Percentiles rank a stretch among this genome's conserved stretches.
Evolutionary conservation across 2,797 vertebrate genomes (phyloP).

Genomic region (Chelonia mydas): DNA sequence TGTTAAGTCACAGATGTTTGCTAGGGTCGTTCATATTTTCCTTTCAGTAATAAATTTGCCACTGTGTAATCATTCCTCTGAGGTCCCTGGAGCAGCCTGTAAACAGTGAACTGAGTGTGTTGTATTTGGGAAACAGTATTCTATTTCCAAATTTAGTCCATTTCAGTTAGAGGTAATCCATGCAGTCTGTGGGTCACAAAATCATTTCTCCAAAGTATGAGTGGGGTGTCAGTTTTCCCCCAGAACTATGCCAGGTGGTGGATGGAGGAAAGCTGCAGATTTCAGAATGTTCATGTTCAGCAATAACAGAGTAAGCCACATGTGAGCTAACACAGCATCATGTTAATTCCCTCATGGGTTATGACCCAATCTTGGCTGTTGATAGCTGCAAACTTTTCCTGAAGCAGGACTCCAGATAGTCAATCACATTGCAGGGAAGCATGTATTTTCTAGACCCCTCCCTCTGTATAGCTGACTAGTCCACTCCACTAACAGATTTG

Average conservation of each 20-base stretch:
- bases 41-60: not conserved
- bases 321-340: not conserved
- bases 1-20: not conserved
- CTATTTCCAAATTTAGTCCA: not conserved
- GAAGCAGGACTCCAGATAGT: not conserved
- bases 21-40: not conserved
- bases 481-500: not conserved
- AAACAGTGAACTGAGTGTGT: not conserved
- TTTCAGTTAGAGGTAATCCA: not conserved
- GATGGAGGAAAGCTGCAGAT: not conserved
- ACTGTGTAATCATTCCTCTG: not conserved
- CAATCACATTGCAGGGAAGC: not conserved
- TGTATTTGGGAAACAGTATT: not conserved
- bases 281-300: not conserved
- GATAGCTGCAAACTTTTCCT: not conserved
- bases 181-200: not conserved
- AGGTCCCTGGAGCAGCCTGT: not conserved
- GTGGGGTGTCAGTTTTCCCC: not conserved
- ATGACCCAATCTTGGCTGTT: not conserved
- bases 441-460: not conserved
- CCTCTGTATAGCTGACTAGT: not conserved
- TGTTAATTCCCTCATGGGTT: not conserved
- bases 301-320: not conserved
- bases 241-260: not conserved
- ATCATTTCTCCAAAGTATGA: not conserved